Percentiles rank a stretch among this genome's conserved stretches.
phyloP scores from a whole-genome alignment of 2,888 invertebrate species.

The Dione juno region DNA sequence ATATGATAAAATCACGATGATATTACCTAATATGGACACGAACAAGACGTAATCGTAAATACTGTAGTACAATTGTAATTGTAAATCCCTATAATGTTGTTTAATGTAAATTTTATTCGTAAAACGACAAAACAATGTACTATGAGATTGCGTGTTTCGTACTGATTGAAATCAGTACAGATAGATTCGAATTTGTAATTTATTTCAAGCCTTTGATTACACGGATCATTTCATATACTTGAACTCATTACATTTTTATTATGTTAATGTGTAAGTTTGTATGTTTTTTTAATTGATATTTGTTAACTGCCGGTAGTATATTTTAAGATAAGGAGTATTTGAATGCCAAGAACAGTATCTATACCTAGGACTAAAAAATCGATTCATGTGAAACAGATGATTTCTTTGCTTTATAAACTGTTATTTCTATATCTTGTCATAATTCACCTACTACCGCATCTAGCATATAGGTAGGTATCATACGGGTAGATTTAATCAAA shows the following conservation, averaged over 20 bases:
- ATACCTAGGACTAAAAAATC: no score
- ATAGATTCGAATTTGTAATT: constrained; percentile 3
- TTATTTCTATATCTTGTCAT: no score
- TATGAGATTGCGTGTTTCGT: constrained; percentile 5
- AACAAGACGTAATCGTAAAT: background rate
- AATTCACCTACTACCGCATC: no score
- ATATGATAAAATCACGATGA: no score
- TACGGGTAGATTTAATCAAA: no score
- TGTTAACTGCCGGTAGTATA: no score
- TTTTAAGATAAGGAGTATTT: no score
- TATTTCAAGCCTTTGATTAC: background rate
- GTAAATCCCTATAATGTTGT: background rate
- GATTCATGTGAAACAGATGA: no score
- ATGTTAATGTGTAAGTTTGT: background rate
- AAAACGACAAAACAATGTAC: background rate
- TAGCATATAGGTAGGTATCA: no score
- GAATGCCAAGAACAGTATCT: no score
- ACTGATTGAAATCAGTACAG: background rate
- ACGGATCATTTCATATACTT: constrained; percentile 10
- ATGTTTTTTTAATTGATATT: background rate
- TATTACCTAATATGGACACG: no score
- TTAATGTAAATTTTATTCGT: background rate
- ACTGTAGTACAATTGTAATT: background rate
- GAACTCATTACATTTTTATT: constrained; percentile 8
- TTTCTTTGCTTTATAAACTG: no score